Conservation (phyloP, 2,888 invertebrate genomes). For the Mesoligia furuncula region DNA sequence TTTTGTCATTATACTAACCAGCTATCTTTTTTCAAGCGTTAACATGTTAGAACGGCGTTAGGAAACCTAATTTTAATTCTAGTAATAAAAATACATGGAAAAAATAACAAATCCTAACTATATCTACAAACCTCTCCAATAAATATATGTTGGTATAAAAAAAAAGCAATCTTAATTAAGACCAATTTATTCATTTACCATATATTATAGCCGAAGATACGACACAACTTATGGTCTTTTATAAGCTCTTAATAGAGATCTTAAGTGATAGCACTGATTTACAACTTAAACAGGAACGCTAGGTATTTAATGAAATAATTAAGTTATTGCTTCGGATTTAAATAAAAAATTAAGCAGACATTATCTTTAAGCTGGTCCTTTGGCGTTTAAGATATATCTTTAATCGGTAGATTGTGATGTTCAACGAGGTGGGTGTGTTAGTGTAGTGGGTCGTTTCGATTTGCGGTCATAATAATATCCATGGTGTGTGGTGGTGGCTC, state of each 20-base stretch:
- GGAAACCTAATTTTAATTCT: background rate
- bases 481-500: too few relatives aligned
- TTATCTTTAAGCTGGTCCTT: constrained; percentile 19
- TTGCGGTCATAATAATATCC: background rate
- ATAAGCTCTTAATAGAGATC: constrained; percentile 73
- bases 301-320: constrained; percentile 57
- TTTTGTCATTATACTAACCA: background rate
- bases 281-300: constrained; percentile 35
- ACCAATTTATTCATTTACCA: constrained; percentile 65
- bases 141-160: background rate
- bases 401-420: constrained; percentile 24
- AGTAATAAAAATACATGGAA: background rate
- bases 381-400: constrained; percentile 9
- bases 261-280: constrained; percentile 59
- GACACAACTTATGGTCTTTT: constrained; percentile 73
- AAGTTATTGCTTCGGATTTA: constrained; percentile 43
- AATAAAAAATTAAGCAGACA: constrained; percentile 19
- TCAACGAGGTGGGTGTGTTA: constrained; percentile 18
- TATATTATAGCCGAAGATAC: constrained; percentile 73
- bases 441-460: background rate
- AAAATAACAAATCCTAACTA: background rate
- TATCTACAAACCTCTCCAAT: background rate
- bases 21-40: background rate
- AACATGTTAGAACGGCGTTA: background rate
- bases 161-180: constrained; percentile 68